Evolutionary conservation across 2,113 vertebrate genomes (phyloP).

Genomic region (Odontesthes bonariensis): DNA sequence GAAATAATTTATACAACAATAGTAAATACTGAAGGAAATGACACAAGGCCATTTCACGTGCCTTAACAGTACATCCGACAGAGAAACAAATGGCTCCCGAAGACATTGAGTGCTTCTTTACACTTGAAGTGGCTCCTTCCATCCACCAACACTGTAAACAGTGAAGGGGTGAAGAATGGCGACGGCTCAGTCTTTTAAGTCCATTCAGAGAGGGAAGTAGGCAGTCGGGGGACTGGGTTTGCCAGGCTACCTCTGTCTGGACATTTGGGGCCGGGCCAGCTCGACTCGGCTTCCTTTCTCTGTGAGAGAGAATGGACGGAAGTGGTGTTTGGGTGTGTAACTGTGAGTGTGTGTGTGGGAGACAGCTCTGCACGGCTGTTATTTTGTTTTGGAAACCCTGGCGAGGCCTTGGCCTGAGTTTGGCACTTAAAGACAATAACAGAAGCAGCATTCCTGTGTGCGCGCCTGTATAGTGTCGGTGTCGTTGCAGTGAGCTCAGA

Average conservation of each 20-base stretch:
- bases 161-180: slow-evolving; percentile 16
- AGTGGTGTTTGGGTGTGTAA: slow-evolving; percentile 49
- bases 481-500: slow-evolving; percentile 52
- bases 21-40: no score
- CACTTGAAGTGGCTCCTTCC: slow-evolving; percentile 27
- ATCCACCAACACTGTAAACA: not conserved
- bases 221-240: slow-evolving; percentile 30
- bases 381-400: slow-evolving; percentile 71
- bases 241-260: slow-evolving; percentile 60
- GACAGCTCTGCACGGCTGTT: slow-evolving; percentile 58
- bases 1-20: no score
- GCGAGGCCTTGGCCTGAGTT: slow-evolving; percentile 65
- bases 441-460: slow-evolving; percentile 64
- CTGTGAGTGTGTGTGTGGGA: slow-evolving; percentile 31
- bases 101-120: not conserved
- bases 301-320: slow-evolving; percentile 78
- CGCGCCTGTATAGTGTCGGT: slow-evolving; percentile 37
- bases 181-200: slow-evolving; percentile 35
- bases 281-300: slow-evolving; percentile 71
- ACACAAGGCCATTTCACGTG: no score
- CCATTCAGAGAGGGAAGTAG: slow-evolving; percentile 24
- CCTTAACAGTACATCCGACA: no score
- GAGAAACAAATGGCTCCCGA: no score
- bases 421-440: slow-evolving; percentile 73
- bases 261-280: slow-evolving; percentile 57